Percentiles rank a stretch among this genome's conserved stretches.
Conservation (phyloP, 2,113 vertebrate species). For the Cairina moschata region DNA sequence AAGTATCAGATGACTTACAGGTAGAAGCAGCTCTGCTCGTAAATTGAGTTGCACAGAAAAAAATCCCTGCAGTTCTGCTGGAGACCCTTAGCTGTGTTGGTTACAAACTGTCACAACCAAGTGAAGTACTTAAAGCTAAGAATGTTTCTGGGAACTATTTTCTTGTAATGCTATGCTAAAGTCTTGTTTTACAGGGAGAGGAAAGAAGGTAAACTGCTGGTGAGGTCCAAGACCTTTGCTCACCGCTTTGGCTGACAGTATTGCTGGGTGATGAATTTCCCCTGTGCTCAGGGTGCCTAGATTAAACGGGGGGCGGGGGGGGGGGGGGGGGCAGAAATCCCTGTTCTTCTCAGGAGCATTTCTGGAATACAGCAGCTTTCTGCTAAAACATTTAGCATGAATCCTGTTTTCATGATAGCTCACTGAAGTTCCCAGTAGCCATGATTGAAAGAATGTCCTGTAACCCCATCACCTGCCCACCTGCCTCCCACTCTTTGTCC, state of each 20-base stretch:
- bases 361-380: neutral
- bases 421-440: neutral
- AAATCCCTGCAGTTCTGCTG: neutral
- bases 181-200: neutral
- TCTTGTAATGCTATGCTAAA: neutral
- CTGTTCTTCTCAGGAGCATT: neutral
- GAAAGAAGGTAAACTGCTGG: neutral
- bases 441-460: neutral
- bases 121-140: neutral
- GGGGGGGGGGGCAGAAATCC: too few relatives aligned
- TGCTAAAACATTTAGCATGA: neutral
- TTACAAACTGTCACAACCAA: neutral
- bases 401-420: neutral
- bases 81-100: neutral
- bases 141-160: neutral
- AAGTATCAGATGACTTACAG: neutral
- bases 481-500: neutral
- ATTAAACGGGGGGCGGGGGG: neutral
- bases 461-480: neutral
- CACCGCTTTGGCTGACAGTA: neutral
- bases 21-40: neutral
- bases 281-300: neutral
- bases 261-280: neutral
- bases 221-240: neutral
- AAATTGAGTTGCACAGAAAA: neutral